These are phyloP conservation scores for Malurus alboscapulatus DNA, from an alignment of 2,113 vertebrate species.

Conservation along the genomic window DNA sequence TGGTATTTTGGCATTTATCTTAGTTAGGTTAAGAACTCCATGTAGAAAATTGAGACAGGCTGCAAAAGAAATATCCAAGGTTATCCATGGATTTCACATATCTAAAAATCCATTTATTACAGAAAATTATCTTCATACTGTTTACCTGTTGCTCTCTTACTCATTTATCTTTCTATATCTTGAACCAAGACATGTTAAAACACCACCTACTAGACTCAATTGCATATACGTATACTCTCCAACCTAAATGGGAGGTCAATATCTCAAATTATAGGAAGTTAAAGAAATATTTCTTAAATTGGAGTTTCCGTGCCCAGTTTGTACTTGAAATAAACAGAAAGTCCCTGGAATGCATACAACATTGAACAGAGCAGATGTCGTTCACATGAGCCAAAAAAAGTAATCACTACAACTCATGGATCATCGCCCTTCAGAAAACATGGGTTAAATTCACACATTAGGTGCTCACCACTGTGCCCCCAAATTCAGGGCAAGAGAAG, in stretches of 20 bases:
- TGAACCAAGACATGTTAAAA: neutral
- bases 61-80: neutral
- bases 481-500: neutral
- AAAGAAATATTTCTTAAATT: neutral
- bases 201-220: neutral
- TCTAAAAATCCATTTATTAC: neutral
- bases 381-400: neutral
- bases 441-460: neutral
- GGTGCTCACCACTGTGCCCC: neutral
- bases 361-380: neutral
- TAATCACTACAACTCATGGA: rapidly evolving
- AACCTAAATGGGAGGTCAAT: neutral
- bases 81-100: neutral
- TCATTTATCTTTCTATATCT: neutral
- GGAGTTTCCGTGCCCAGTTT: neutral
- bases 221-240: neutral
- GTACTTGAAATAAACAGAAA: neutral
- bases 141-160: neutral
- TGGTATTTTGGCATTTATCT: neutral
- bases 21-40: neutral
- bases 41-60: neutral
- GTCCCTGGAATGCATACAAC: neutral
- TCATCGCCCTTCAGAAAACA: neutral
- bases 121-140: neutral
- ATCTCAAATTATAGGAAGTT: neutral